Percentiles rank a stretch among this genome's conserved stretches.
phyloP scores from a whole-genome alignment of 2,113 vertebrate species.

The Notarius quadriscutis region DNA sequence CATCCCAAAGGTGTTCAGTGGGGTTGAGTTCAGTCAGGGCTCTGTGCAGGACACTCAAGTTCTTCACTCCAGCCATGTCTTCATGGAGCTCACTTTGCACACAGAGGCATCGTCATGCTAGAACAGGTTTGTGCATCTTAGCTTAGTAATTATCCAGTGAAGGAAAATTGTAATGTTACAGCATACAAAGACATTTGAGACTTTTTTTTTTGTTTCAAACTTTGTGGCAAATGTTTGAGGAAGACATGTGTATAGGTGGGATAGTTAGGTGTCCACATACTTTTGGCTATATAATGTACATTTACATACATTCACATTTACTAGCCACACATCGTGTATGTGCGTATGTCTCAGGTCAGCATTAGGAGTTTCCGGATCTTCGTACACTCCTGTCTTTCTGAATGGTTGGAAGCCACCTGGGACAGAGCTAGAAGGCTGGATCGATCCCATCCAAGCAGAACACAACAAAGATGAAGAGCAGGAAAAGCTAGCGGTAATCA shows the following conservation, averaged over 20 bases:
- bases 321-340: not conserved
- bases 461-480: conserved; percentile 77
- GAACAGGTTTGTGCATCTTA: not conserved
- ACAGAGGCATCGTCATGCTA: not conserved
- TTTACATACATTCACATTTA: not conserved
- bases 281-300: not conserved
- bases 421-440: conserved; percentile 76
- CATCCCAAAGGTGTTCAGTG: not conserved
- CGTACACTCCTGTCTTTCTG: conserved; percentile 77
- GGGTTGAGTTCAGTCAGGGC: not conserved
- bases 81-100: not conserved
- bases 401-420: conserved; percentile 79
- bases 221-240: not conserved
- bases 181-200: not conserved
- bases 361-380: conserved; percentile 68
- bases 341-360: conserved; percentile 67
- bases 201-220: not conserved
- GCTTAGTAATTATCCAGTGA: not conserved
- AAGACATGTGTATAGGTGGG: not conserved
- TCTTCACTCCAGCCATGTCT: not conserved
- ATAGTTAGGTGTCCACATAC: not conserved
- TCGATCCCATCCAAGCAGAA: conserved; percentile 83
- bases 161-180: not conserved
- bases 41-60: not conserved
- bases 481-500: conserved; percentile 65